Conservation (phyloP, 2,797 vertebrate species). For the Poecilia velifera region DNA sequence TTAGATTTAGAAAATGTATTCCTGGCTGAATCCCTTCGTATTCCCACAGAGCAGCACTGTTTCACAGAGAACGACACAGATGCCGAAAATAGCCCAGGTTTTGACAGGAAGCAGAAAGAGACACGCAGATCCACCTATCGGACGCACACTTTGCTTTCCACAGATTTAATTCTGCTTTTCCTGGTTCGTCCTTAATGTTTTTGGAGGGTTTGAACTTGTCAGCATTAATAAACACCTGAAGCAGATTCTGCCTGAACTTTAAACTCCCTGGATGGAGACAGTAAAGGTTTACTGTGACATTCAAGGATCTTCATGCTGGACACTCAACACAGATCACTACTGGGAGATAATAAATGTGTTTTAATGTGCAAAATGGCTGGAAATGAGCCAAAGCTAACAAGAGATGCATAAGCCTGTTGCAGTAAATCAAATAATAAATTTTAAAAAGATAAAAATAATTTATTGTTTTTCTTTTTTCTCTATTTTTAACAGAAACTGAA, state of each 20-base stretch:
- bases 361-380: neutral
- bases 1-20: neutral
- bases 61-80: constrained; percentile 4
- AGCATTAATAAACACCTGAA: neutral
- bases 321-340: constrained; percentile 2
- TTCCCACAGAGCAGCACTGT: constrained; percentile 5
- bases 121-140: constrained; percentile 23
- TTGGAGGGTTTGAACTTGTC: constrained; percentile 10
- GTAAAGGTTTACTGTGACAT: constrained; percentile 23
- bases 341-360: neutral
- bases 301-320: constrained; percentile 1
- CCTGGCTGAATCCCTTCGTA: constrained; percentile 3
- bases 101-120: constrained; percentile 22
- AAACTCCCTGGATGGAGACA: constrained; percentile 15
- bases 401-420: too few relatives aligned
- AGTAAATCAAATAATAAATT: too few relatives aligned
- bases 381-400: neutral
- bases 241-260: constrained; percentile 19
- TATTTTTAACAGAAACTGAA: too few relatives aligned
- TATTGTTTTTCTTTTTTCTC: too few relatives aligned
- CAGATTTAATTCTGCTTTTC: constrained; percentile 37
- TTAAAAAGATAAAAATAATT: too few relatives aligned
- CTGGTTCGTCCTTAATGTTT: constrained; percentile 39
- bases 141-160: constrained; percentile 23
- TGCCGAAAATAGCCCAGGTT: constrained; percentile 6